phyloP scores from a whole-genome alignment of 2,888 invertebrate genomes.

The Trachelus troglodyta region DNA sequence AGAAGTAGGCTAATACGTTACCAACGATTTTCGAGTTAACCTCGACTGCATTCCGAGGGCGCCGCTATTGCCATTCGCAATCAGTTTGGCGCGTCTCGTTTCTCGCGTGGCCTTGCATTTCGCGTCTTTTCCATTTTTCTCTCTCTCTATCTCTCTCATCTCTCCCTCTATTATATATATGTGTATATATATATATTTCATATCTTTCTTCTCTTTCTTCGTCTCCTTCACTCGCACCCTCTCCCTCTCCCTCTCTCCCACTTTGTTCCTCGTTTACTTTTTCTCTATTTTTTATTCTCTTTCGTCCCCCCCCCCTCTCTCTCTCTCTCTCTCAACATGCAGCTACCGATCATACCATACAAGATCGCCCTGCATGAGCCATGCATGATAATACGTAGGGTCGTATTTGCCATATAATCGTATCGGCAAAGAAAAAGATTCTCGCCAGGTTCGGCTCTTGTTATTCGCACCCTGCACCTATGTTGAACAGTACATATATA shows the following conservation, averaged over 20 bases:
- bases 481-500: constrained; percentile 25
- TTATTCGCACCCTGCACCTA: constrained; percentile 34
- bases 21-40: constrained; percentile 9
- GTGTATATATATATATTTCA: not conserved
- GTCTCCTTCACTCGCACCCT: constrained; percentile 1
- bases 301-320: not conserved
- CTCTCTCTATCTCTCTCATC: not conserved
- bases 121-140: constrained; percentile 1
- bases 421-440: not conserved
- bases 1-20: constrained; percentile 44
- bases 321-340: not conserved
- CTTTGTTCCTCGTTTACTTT: not conserved
- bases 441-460: not conserved
- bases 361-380: too few species aligned
- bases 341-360: not conserved
- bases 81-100: too few species aligned
- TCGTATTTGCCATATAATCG: constrained; percentile 5
- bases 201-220: constrained; percentile 12
- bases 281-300: not conserved
- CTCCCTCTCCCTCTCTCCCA: constrained; percentile 5
- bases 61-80: not conserved
- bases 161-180: not conserved
- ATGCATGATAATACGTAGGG: not conserved
- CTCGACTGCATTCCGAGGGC: not conserved
- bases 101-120: too few species aligned